A percentile compares a stretch with the other conserved stretches of the same genome.
Evolutionary conservation across 2,797 vertebrate species (phyloP).

Genomic region (Danio tinwini): DNA sequence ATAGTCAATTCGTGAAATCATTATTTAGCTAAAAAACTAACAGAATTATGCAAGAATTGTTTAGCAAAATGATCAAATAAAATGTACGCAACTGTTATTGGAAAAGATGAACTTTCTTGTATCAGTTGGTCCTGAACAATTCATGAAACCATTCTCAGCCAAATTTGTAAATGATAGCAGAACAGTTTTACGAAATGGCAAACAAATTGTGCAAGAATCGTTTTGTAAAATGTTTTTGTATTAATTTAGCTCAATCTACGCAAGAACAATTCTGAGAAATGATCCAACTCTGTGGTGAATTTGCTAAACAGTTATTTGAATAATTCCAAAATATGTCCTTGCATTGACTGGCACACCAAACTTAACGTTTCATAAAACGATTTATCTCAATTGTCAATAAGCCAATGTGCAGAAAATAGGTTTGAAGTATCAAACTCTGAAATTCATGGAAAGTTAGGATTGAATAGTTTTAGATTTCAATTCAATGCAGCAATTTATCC

Average conservation of each 20-base stretch:
- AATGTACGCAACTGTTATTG: too few species aligned
- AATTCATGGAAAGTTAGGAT: too few species aligned
- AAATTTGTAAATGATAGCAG: too few species aligned
- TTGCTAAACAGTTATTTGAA: not conserved
- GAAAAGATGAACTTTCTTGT: too few species aligned
- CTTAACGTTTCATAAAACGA: not conserved
- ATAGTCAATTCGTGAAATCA: not conserved
- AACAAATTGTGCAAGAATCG: too few species aligned
- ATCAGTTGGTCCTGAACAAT: too few species aligned
- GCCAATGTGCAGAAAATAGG: not conserved
- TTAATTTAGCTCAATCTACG: not conserved
- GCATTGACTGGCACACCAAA: not conserved
- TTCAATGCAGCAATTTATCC: too few species aligned
- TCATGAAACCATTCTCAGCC: not conserved
- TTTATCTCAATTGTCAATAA: not conserved
- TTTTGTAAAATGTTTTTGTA: not conserved
- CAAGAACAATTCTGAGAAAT: not conserved
- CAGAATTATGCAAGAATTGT: too few species aligned
- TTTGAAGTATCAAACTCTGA: not conserved
- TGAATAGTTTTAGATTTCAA: too few species aligned
- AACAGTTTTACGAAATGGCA: too few species aligned
- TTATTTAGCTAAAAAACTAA: not conserved
- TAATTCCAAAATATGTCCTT: too few species aligned
- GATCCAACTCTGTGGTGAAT: not conserved
- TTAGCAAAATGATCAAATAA: too few species aligned